Conservation (phyloP, 2,113 vertebrate genomes). For the Chaetops frenatus region DNA sequence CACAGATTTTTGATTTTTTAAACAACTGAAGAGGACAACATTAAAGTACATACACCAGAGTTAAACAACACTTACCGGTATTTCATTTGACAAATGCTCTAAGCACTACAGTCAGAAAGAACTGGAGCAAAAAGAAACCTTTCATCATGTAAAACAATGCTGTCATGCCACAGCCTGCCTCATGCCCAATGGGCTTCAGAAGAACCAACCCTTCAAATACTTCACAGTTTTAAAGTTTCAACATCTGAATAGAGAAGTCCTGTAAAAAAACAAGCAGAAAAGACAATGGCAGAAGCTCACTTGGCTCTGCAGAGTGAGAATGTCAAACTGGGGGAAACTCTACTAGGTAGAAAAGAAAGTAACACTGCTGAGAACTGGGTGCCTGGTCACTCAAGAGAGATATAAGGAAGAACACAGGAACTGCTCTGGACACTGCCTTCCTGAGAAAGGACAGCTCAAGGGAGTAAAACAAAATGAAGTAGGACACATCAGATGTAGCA, state of each 20-base stretch:
- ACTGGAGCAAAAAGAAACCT: not conserved
- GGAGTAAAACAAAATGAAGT: not conserved
- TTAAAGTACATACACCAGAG: not conserved
- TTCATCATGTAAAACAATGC: not conserved
- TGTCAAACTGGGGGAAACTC: not conserved
- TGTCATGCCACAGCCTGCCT: not conserved
- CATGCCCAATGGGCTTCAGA: not conserved
- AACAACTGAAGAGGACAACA: not conserved
- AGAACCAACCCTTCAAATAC: not conserved
- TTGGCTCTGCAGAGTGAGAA: not conserved
- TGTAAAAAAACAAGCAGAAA: not conserved
- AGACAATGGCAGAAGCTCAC: rapidly evolving
- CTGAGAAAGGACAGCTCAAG: not conserved
- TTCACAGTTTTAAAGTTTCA: not conserved
- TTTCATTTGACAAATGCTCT: not conserved
- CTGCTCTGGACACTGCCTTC: not conserved
- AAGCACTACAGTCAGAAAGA: not conserved
- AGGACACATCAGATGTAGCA: rapidly evolving
- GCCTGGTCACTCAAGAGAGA: not conserved
- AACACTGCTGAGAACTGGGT: not conserved
- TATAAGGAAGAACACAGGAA: not conserved
- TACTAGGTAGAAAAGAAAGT: not conserved
- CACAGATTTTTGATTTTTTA: not conserved
- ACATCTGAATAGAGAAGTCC: not conserved
- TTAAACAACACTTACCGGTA: not conserved